These are phyloP conservation scores for Nymphicus hollandicus DNA, from an alignment of 2,113 vertebrate species.

Conservation along the genomic window DNA sequence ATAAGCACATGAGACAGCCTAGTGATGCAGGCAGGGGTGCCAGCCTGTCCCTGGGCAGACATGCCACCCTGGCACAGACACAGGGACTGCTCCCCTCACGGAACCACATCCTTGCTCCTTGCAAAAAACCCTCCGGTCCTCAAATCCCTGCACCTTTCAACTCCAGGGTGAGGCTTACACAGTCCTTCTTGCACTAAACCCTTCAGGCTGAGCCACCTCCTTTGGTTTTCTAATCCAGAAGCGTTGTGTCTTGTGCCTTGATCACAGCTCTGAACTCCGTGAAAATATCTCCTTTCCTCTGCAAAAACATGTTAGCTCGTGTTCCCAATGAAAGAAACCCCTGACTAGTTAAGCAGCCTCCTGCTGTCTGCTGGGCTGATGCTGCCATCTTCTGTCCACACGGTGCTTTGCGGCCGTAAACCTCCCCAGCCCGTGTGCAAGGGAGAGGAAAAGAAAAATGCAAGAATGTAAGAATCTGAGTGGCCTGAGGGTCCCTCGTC, in stretches of 20 bases:
- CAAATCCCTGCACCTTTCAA: neutral
- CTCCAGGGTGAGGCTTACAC: fast-evolving
- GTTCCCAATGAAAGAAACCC: neutral
- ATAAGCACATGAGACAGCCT: neutral
- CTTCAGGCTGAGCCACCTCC: neutral
- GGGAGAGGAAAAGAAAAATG: neutral
- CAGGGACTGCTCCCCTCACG: neutral
- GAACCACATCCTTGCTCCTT: neutral
- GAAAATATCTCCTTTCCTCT: neutral
- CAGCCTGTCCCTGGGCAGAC: neutral
- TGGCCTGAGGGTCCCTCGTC: fast-evolving
- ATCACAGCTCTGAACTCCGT: neutral
- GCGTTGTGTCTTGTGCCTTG: fast-evolving
- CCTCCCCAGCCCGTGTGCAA: fast-evolving
- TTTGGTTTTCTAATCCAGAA: neutral
- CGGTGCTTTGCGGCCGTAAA: neutral
- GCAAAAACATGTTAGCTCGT: fast-evolving
- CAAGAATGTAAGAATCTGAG: neutral
- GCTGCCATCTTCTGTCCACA: conserved; percentile 52
- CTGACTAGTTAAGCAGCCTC: fast-evolving
- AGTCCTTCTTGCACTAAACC: neutral
- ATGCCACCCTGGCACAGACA: neutral
- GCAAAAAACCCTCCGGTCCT: neutral
- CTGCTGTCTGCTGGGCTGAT: neutral
- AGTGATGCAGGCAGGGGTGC: fast-evolving